These are phyloP conservation scores for Smithornis capensis DNA, from an alignment of 2,113 vertebrate species.

Conservation along the genomic window DNA sequence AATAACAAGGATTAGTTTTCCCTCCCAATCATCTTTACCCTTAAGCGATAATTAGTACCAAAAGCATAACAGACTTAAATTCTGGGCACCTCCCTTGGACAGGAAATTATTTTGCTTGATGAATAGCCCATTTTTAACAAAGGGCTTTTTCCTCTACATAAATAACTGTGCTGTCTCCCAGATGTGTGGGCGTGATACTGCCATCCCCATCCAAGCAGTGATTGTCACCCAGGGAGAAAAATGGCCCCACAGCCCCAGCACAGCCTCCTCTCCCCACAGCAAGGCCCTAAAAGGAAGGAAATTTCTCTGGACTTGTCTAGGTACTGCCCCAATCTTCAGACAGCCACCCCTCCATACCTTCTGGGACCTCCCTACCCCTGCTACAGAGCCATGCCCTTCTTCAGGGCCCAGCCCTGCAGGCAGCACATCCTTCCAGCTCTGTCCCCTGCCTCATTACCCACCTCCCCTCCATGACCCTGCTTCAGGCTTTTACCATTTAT, in stretches of 20 bases:
- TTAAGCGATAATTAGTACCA: neutral
- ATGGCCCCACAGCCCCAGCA: neutral
- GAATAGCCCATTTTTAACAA: neutral
- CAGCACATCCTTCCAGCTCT: neutral
- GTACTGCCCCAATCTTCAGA: rapidly evolving
- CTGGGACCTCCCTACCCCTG: rapidly evolving
- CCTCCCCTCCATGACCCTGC: rapidly evolving
- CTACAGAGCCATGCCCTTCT: neutral
- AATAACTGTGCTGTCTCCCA: neutral
- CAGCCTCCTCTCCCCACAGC: neutral
- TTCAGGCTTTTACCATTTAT: neutral
- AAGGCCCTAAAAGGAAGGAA: too few species aligned
- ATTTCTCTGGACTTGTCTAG: neutral
- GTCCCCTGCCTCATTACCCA: neutral
- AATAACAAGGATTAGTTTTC: neutral
- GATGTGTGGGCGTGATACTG: rapidly evolving
- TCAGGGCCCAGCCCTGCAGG: neutral
- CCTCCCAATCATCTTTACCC: neutral
- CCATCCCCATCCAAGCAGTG: neutral
- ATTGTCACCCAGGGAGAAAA: neutral
- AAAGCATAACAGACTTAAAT: neutral
- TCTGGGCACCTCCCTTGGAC: neutral
- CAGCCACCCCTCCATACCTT: rapidly evolving
- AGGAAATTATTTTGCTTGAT: neutral
- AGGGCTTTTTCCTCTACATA: neutral